Evolutionary conservation across 2,888 invertebrate genomes (phyloP).

Genomic region (Cantharis rufa): DNA sequence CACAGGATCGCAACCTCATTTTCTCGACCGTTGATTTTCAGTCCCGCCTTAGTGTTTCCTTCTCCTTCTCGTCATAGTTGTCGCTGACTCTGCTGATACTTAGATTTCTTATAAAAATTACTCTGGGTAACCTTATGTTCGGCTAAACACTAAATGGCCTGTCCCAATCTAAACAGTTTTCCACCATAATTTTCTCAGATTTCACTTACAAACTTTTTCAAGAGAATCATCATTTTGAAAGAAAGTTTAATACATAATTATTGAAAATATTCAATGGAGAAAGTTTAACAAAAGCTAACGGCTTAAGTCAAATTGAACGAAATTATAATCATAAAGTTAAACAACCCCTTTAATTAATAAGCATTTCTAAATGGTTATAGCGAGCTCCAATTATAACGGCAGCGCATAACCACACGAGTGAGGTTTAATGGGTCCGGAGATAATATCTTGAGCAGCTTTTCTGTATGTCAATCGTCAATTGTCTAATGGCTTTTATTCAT

Average conservation of each 20-base stretch:
- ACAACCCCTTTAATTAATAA: constrained; percentile 32
- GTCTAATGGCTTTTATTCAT: constrained; percentile 8
- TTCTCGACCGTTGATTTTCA: constrained; percentile 62
- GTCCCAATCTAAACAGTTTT: constrained; percentile 42
- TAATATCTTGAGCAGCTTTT: constrained; percentile 35
- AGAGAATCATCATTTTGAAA: background rate
- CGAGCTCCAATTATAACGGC: constrained; percentile 30
- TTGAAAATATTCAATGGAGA: constrained; percentile 16
- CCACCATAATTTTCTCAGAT: constrained; percentile 35
- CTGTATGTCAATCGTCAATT: constrained; percentile 32
- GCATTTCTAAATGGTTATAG: constrained; percentile 31
- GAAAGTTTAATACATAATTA: constrained; percentile 1
- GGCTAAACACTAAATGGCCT: constrained; percentile 43
- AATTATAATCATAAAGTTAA: constrained; percentile 32
- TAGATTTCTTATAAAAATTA: constrained; percentile 42
- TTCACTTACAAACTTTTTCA: constrained; percentile 30
- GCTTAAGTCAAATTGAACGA: constrained; percentile 30
- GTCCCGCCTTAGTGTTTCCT: constrained; percentile 48
- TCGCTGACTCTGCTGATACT: constrained; percentile 40
- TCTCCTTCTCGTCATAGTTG: constrained; percentile 43
- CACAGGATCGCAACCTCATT: constrained; percentile 61
- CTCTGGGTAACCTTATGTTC: constrained; percentile 38
- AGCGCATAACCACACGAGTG: constrained; percentile 28
- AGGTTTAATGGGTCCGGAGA: constrained; percentile 33
- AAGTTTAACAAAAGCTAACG: constrained; percentile 21